A percentile compares a stretch with the other conserved stretches of the same genome.
Evolutionary conservation across 2,113 vertebrate species (phyloP).

Genomic region (Pelusios castaneus): DNA sequence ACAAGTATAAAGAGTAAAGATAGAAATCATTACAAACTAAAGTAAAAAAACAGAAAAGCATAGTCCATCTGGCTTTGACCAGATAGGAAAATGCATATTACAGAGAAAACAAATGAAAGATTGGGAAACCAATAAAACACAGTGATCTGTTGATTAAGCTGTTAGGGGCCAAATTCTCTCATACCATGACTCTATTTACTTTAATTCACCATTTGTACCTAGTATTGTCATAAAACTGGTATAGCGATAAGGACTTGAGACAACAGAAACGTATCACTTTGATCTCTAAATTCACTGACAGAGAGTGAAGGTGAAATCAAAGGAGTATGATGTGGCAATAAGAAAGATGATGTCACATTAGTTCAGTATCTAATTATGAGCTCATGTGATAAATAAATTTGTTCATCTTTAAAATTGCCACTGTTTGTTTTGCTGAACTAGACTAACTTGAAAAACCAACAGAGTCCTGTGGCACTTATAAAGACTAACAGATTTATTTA

Average conservation of each 20-base stretch:
- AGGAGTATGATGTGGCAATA: not conserved
- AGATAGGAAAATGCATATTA: not conserved
- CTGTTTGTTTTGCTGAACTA: too few relatives aligned
- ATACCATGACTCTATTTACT: not conserved
- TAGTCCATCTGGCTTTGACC: not conserved
- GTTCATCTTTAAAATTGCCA: too few relatives aligned
- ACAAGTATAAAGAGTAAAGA: not conserved
- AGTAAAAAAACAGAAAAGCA: not conserved
- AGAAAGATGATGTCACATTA: not conserved
- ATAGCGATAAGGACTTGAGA: not conserved
- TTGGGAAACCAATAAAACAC: not conserved
- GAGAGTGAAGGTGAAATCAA: not conserved
- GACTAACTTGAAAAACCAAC: too few relatives aligned
- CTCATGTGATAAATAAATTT: too few relatives aligned
- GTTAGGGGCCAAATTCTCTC: not conserved
- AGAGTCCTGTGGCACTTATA: too few relatives aligned
- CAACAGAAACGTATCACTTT: not conserved
- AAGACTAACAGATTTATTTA: too few relatives aligned
- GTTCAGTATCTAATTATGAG: not conserved
- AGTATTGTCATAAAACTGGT: not conserved
- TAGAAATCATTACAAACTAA: not conserved
- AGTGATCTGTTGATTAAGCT: not conserved
- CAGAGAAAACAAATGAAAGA: not conserved
- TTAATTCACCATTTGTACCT: not conserved
- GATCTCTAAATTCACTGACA: not conserved